A percentile compares a stretch with the other conserved stretches of the same genome.
Evolutionary conservation across 23 tunicate genomes (phyloP).

Genomic region (Styela clava): DNA sequence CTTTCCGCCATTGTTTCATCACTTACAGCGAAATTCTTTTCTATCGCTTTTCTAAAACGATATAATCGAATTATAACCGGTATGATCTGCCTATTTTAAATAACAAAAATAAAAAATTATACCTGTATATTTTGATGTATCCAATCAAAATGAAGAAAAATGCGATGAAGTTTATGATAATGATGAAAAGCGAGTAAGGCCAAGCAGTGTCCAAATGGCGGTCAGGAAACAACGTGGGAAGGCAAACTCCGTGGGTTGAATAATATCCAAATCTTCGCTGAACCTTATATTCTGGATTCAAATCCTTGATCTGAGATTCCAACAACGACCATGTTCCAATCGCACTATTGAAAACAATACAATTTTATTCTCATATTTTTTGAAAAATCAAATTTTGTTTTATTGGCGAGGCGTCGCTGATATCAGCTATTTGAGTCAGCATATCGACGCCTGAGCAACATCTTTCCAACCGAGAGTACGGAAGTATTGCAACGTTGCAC

Average conservation of each 20-base stretch:
- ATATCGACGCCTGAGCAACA: too few species aligned
- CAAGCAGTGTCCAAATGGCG: conserved; percentile 38
- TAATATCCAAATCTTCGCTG: conserved; percentile 47
- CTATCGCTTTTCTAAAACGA: background rate
- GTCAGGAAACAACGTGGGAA: conserved; percentile 54
- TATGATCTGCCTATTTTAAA: background rate
- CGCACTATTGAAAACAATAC: background rate
- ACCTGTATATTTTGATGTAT: conserved; percentile 46
- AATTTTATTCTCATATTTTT: too few species aligned
- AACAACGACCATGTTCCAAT: background rate
- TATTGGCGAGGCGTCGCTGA: too few species aligned
- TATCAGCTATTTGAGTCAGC: too few species aligned
- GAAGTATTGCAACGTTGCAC: too few species aligned
- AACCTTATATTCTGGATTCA: background rate
- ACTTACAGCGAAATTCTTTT: background rate
- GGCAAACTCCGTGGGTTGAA: conserved; percentile 71
- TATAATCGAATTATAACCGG: background rate
- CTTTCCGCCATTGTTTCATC: background rate
- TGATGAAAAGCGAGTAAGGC: conserved; percentile 49
- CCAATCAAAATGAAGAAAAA: conserved; percentile 49
- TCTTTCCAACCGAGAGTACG: too few species aligned
- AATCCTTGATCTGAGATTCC: background rate
- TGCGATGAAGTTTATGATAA: conserved; percentile 38
- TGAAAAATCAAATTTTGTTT: too few species aligned
- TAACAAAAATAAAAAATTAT: background rate